Evolutionary conservation across 35 echinoderm and acorn worm species (phyloP).

Genomic region (Diadema setosum): DNA sequence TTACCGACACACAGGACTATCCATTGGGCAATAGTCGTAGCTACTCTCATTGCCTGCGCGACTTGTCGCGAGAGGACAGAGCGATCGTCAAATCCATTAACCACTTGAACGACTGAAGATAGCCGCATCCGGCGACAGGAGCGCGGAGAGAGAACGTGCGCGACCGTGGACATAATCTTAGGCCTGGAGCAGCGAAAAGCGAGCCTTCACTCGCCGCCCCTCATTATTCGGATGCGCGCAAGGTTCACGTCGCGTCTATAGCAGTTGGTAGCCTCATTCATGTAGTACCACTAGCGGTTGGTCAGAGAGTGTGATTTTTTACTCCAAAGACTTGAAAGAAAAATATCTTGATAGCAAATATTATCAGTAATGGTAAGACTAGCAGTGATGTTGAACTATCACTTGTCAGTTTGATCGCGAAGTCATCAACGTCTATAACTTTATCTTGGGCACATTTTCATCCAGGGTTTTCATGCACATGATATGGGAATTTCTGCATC

Average conservation of each 20-base stretch:
- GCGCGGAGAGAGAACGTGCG: neutral
- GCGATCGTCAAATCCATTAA: conserved; percentile 1
- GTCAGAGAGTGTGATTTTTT: too few species aligned
- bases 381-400: too few species aligned
- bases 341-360: too few species aligned
- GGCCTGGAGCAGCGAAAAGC: neutral
- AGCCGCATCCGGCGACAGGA: neutral
- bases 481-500: too few species aligned
- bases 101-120: neutral
- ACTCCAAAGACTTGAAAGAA: too few species aligned
- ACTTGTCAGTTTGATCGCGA: too few species aligned
- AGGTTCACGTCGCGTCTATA: neutral
- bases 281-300: too few species aligned
- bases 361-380: too few species aligned
- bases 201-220: neutral
- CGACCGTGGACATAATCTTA: neutral
- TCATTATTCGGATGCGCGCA: neutral
- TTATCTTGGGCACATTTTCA: too few species aligned
- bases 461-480: too few species aligned
- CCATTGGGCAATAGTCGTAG: neutral
- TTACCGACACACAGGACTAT: neutral
- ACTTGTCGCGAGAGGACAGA: neutral
- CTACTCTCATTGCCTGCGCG: neutral
- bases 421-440: too few species aligned
- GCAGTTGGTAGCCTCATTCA: neutral